Evolutionary conservation across 2,113 vertebrate genomes (phyloP).

Genomic region (Elaphurus davidianus): DNA sequence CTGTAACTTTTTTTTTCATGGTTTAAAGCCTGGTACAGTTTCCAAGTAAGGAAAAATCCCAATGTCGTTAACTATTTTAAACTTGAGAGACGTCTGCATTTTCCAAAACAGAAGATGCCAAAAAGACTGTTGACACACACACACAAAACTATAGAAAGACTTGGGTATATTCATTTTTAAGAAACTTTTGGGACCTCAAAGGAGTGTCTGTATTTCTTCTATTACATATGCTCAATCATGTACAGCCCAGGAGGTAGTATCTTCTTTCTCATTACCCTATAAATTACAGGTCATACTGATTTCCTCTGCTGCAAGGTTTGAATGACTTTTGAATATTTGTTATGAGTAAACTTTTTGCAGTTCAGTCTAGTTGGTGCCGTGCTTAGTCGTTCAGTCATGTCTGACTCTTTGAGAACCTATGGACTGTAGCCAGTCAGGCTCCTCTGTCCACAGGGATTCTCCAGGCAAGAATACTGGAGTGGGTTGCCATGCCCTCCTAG

Average conservation of each 20-base stretch:
- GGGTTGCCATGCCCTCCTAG: not conserved
- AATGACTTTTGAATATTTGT: conserved; percentile 53
- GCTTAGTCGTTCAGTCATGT: not conserved
- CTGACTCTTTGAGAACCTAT: not conserved
- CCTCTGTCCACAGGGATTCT: not conserved
- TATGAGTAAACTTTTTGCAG: conserved; percentile 44
- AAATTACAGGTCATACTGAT: conserved; percentile 54
- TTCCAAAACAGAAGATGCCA: conserved; percentile 54
- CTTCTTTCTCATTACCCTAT: conserved; percentile 42
- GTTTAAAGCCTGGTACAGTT: conserved; percentile 50
- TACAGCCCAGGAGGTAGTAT: conserved; percentile 2
- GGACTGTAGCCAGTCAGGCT: not conserved
- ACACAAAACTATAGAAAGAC: not conserved
- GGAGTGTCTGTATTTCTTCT: conserved; percentile 15
- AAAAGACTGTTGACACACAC: conserved; percentile 23
- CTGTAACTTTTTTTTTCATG: not conserved
- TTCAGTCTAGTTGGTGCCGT: not conserved
- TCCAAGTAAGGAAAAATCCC: conserved; percentile 62
- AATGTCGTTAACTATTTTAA: conserved; percentile 65
- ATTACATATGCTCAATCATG: conserved; percentile 25
- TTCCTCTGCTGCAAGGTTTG: conserved; percentile 41
- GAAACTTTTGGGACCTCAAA: conserved; percentile 47
- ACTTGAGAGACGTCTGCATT: conserved; percentile 59
- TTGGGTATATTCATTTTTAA: conserved; percentile 31
- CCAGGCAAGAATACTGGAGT: not conserved